Evolutionary conservation across 2,797 vertebrate species (phyloP).

Genomic region (Tapera naevia): DNA sequence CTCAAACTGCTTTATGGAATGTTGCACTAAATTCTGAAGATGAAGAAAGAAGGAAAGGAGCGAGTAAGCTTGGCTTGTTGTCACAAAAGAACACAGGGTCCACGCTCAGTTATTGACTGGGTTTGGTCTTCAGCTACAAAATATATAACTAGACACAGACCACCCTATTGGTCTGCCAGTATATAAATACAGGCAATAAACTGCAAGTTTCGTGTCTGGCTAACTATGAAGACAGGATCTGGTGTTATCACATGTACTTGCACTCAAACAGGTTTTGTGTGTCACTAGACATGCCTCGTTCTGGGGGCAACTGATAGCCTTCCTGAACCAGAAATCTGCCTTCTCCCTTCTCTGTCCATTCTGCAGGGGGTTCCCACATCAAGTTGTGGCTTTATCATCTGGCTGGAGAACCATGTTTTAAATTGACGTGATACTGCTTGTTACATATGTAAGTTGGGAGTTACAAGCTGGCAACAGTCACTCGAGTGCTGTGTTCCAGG

Average conservation of each 20-base stretch:
- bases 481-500: background rate
- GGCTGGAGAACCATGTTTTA: background rate
- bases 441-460: background rate
- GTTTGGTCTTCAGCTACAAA: background rate
- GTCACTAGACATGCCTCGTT: background rate
- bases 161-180: background rate
- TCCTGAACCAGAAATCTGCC: background rate
- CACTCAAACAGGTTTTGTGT: background rate
- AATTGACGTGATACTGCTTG: accelerated
- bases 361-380: background rate
- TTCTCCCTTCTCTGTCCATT: background rate
- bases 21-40: background rate
- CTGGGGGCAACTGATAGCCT: background rate
- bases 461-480: constrained; percentile 35
- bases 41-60: background rate
- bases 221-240: background rate
- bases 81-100: background rate
- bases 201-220: background rate
- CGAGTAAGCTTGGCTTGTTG: background rate
- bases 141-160: background rate
- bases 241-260: background rate
- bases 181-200: background rate
- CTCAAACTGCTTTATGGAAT: background rate
- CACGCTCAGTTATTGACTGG: accelerated
- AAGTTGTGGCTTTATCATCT: background rate